Base-by-base conservation (phyloP, 2,888 invertebrate genomes). In the Eucera pruinosa region DNA sequence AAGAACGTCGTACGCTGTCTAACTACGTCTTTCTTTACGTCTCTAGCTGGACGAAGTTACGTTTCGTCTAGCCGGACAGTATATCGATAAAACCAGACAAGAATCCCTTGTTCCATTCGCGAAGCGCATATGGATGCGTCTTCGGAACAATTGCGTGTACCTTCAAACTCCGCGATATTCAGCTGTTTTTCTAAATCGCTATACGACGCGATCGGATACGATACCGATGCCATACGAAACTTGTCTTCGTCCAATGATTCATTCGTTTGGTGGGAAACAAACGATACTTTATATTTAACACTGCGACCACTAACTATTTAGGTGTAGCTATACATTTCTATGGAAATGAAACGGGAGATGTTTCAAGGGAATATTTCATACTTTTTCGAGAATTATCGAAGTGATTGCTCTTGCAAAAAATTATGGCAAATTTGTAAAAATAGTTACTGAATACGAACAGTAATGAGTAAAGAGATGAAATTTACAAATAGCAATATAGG, bases 1-100 rank as follows among this genome's bases (percentile, higher is more conserved):
- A 73, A 78, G 87, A 84, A 88, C 87, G 89, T 89, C 89, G 88
- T 85, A 87, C 87, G 88, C 85, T 88, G 89, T 89, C 89, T 81
- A 86, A 80, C 86, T 89, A 89, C 85, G 89, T 89, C 89, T 89
- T 88, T 84, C 87, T 89, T 89, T 76, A 67, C 78, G 67, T 70
- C 69, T 78, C 71, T 61, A 66, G 52, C 66, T 52, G 55, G 33
- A 54, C 62, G 66, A 52, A 78, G 69, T 58, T 67, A 61, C 80
- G 74, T 72, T 66, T 68, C 74, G 80, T 67, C 82, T 78, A 71
- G 73, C 45, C 54, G 62, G 79, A 81, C 81, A 67, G 61, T 85
- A 55, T 79, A 71, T 83, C 81, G 62, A 72, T 74, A 75, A 78
- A 81, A 81, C 78, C 61, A 77, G 83, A 86, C 83, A 81, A 74